Evolutionary conservation across 2,797 vertebrate genomes (phyloP).

Genomic region (Yasuhikotakia modesta): DNA sequence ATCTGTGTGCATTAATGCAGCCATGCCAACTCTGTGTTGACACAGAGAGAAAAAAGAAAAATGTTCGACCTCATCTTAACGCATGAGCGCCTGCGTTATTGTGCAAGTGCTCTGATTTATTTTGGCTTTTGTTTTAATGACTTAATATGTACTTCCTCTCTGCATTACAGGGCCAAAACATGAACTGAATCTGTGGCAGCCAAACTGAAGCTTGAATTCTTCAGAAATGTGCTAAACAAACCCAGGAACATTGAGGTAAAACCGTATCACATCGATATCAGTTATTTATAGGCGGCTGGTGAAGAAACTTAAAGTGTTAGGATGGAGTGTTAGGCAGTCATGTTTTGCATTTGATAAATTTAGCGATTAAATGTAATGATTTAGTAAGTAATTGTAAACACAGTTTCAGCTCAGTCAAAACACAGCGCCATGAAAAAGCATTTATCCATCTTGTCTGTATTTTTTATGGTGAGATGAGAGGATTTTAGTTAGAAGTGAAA

Average conservation of each 20-base stretch:
- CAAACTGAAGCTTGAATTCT: conserved; percentile 77
- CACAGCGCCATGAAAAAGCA: neutral
- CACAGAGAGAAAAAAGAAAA: conserved; percentile 56
- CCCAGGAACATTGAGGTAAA: conserved; percentile 42
- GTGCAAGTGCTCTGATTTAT: conserved; percentile 77
- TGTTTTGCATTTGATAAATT: conserved; percentile 36
- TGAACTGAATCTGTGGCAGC: conserved; percentile 77
- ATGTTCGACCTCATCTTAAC: too few species aligned
- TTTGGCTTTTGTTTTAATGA: conserved; percentile 79
- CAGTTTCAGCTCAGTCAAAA: neutral
- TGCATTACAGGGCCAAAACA: conserved; percentile 77
- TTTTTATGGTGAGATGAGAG: conserved; percentile 20
- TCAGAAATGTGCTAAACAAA: conserved; percentile 71
- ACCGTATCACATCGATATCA: conserved; percentile 31
- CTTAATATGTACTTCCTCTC: conserved; percentile 76
- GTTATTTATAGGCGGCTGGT: conserved; percentile 30
- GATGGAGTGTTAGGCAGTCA: too few species aligned
- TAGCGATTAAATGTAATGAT: conserved; percentile 18
- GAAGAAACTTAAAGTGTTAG: conserved; percentile 36
- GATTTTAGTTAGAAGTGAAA: conserved; percentile 25
- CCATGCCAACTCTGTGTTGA: conserved; percentile 41
- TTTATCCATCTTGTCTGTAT: neutral
- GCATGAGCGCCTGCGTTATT: conserved; percentile 74
- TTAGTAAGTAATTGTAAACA: conserved; percentile 23
- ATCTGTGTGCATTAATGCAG: conserved; percentile 16